Base-by-base conservation (phyloP, 2,888 invertebrate species). In the Dryomyza anilis region DNA sequence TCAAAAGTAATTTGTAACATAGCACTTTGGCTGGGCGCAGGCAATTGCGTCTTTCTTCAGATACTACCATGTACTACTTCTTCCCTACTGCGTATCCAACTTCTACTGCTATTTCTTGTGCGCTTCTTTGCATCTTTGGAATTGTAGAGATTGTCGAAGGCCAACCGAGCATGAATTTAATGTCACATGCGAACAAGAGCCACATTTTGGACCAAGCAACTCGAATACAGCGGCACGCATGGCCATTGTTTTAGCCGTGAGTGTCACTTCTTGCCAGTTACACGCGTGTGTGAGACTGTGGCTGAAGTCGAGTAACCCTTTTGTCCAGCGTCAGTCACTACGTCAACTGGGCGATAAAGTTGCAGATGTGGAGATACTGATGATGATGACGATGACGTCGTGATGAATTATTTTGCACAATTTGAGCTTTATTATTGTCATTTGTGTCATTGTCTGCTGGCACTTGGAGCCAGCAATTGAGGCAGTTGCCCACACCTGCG, bases 321-420 rank as follows among this genome's bases (percentile, higher is more conserved):
- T 53, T 46, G 63, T 63, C 46, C 46, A 56, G 19, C 46, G 8
- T 5, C 12, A 14, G 36, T n/a, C n/a, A n/a, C 19, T 36, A 33
- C 36, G 27, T 16, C 16, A 14, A 14, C 16, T 27, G 27, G 14
- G 50, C 23, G 16, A 16, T 21, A 27, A 52, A 14, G 5, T n/a
- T 25, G 16, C 25, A 12, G 8, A 27, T 52, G 33, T 23, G 6
- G 36, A 25, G 7, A 45, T 25, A 30, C 16, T 39, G 43, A 43
- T 23, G 53, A 33, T 57, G 46, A 57, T 5, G 10, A 56, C 19
- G 39, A 64, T 67, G 62, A 65, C 67, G 39, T 14, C n/a, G 39
- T 48, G 63, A 53, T 57, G 65, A 60, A 68, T 70, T 62, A 67
- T 58, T 66, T 67, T 67, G 61, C 68, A 52, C 67, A 67, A 63